Percentiles rank a stretch among this genome's conserved stretches.
phyloP scores from a whole-genome alignment of 2,888 invertebrate species.

The Zygogramma bicolorata region DNA sequence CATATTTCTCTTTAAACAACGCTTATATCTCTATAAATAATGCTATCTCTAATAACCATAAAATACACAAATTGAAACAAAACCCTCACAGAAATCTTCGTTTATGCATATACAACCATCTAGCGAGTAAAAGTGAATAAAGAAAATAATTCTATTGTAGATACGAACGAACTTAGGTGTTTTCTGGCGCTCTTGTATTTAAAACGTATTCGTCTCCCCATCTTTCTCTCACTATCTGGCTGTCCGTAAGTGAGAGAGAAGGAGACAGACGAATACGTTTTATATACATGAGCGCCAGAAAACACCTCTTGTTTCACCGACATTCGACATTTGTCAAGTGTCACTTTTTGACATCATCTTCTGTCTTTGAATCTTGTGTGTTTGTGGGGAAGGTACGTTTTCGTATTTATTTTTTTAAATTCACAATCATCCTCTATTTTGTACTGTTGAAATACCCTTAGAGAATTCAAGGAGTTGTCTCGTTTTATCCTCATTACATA shows the following conservation, averaged over 20 bases:
- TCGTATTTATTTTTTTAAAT: neutral
- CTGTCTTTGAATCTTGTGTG: neutral
- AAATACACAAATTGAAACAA: too few relatives aligned
- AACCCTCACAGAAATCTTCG: too few relatives aligned
- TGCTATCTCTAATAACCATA: too few relatives aligned
- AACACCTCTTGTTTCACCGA: neutral
- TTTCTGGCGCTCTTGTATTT: neutral
- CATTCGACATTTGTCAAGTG: neutral
- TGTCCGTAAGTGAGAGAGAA: too few relatives aligned
- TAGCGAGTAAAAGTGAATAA: too few relatives aligned
- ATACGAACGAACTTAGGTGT: neutral
- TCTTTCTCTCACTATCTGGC: too few relatives aligned
- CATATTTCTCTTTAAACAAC: too few relatives aligned
- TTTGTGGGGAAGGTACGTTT: neutral
- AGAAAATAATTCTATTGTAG: too few relatives aligned
- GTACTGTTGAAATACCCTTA: neutral
- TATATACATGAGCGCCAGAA: too few relatives aligned
- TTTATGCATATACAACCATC: too few relatives aligned
- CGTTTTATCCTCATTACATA: neutral
- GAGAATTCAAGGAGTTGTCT: neutral
- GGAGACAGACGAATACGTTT: too few relatives aligned
- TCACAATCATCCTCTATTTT: neutral
- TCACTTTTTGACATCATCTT: neutral
- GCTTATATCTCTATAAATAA: too few relatives aligned
- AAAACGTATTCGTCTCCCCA: neutral